Conservation (phyloP, 2,797 vertebrate genomes). For the Scyliorhinus canicula region DNA sequence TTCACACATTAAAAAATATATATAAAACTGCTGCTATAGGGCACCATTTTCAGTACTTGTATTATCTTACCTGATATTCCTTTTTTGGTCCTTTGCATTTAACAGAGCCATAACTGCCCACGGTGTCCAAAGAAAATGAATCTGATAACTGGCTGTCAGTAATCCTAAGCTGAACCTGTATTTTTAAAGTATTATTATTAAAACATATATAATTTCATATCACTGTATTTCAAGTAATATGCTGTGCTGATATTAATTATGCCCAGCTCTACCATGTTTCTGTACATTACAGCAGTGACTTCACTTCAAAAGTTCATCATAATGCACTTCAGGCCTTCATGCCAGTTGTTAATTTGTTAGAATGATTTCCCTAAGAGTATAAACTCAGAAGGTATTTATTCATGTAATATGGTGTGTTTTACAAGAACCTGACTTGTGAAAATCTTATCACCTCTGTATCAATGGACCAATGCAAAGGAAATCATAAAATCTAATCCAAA, state of each 20-base stretch:
- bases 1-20: background rate
- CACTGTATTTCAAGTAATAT: background rate
- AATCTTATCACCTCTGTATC: background rate
- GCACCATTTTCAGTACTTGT: background rate
- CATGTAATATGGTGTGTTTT: background rate
- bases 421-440: background rate
- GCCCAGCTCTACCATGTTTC: background rate
- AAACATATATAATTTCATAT: background rate
- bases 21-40: background rate
- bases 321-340: background rate
- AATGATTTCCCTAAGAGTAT: background rate
- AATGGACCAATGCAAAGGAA: background rate
- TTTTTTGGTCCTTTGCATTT: conserved; percentile 84
- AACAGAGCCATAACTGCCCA: conserved; percentile 88
- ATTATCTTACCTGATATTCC: conserved; percentile 79
- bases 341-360: background rate
- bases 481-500: background rate
- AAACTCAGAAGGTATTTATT: background rate
- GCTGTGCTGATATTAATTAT: background rate
- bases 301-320: background rate
- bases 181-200: conserved; percentile 40
- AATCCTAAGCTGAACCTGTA: conserved; percentile 87
- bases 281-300: background rate
- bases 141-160: conserved; percentile 91
- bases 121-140: conserved; percentile 90